Evolutionary conservation across 2,888 invertebrate genomes (phyloP), one percentile per base, ranked within the genome.

Genomic region (Cerastis leucographa): DNA sequence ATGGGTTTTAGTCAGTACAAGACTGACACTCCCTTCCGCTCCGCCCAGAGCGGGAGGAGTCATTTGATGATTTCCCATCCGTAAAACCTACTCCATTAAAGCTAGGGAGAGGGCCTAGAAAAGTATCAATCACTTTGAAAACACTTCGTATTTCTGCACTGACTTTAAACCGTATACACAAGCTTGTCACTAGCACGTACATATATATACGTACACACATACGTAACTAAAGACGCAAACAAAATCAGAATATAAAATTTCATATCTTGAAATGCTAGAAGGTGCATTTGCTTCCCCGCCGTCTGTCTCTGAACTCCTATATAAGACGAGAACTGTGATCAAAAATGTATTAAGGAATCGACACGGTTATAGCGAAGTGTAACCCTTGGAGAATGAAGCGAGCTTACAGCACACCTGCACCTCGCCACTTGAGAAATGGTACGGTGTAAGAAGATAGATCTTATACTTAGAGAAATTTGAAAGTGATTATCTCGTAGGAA

Each of bases 341-440:
- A 85, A 77, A 83, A 85, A 83, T 85, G 85, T 83, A 85, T 83
- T 71, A 83, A 42, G 62, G 62, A 69, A 85, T 83, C 78, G 59
- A 79, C 68, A 69, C 54, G 73, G 19, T 77, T 71, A 69, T 25
- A 68, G 65, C 62, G 62, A 49, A 74, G 40, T 77, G 44, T 85
- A 81, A 81, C 71, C 83, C 76, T 51, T 44, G 25, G 73, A 54
- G 82, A 54, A 71, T 42, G 61, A 62, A n/a, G n/a, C 69, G 42
- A 61, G 64, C 67, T 76, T 54, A 68, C 46, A 56, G 61, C 56
- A 68, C 84, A 83, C 76, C 85, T 85, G 83, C 44, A 74, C 73
- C 64, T 19, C 9, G 5, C 35, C 25, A 17, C 44, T 40, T 66
- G 44, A 73, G 56, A 78, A 67, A 81, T 78, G 54, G 61, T 61